Base-by-base conservation (phyloP, 2,113 vertebrate genomes). In the Misgurnus anguillicaudatus region DNA sequence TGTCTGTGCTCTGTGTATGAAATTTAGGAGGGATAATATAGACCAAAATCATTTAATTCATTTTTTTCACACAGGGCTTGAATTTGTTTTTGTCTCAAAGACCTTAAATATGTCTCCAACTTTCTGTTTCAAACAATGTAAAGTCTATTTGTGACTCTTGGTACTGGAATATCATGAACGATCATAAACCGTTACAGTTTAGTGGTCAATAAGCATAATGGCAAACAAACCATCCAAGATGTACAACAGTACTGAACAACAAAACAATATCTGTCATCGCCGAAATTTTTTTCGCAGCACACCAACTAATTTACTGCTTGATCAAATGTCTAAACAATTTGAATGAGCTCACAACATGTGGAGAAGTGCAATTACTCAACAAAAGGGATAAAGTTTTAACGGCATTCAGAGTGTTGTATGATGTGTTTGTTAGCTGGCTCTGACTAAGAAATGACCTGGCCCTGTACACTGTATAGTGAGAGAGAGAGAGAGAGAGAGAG, bases 371-470 rank as follows among this genome's bases (percentile, higher is more conserved):
- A 41, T 79, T 57, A 17, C 74, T 69, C 60, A 42, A 77, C 38
- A 58, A 21, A 61, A 77, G 64, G 14, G 17, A 38, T 39, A 64
- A 0, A 47, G 31, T 19, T 36, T 51, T 19, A 11, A 45, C 17
- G 47, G 21, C 14, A 19, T 41, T 71, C 4, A 24, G 41, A 57
- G 21, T 77, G 74, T 58, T 82, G 47, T 31, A n/a, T 61, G 80
- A 82, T 60, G 60, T 58, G 48, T 78, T 70, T 82, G 75, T 36
- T 71, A 78, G 21, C 16, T 77, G 66, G 67, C 17, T 77, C 60
- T 31, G 45, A 55, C 14, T 19, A 76, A 55, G 36, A 21, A 14
- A 38, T 53, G 57, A 60, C 60, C 65, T 57, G 47, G 39, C 39
- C 19, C 0, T 24, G 36, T 64, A 64, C 80, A 58, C 66, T 60